Percentiles rank a stretch among this genome's conserved stretches.
phyloP scores from a whole-genome alignment of 2,113 vertebrate species.

The Poecile atricapillus region DNA sequence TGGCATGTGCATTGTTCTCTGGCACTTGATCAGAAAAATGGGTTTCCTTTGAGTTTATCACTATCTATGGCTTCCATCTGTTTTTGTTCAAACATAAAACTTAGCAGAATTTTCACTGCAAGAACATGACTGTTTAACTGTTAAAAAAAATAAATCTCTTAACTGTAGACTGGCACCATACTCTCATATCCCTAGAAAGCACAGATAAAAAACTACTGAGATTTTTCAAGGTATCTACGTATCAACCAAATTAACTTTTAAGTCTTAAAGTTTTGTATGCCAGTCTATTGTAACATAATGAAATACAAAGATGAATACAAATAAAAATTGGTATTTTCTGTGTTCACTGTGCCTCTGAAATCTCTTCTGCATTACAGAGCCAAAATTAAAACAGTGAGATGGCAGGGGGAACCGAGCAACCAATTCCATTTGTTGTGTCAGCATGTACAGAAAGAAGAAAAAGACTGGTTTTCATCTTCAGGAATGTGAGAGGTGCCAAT shows the following conservation, averaged over 20 bases:
- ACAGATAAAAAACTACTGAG: background rate
- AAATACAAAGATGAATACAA: background rate
- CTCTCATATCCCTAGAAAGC: background rate
- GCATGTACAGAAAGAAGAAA: background rate
- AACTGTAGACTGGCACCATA: background rate
- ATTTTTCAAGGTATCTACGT: background rate
- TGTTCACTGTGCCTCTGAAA: background rate
- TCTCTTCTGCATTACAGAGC: background rate
- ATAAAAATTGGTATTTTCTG: background rate
- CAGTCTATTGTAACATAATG: background rate
- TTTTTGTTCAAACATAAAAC: slow-evolving; percentile 21
- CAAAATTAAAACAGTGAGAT: background rate
- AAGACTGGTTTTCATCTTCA: background rate
- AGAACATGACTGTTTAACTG: background rate
- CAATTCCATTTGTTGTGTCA: background rate
- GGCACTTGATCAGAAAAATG: background rate
- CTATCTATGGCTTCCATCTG: slow-evolving; percentile 51
- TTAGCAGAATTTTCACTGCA: slow-evolving; percentile 10
- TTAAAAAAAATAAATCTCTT: background rate
- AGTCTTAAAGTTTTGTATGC: background rate
- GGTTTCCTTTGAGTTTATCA: slow-evolving; percentile 31
- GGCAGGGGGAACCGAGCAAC: background rate
- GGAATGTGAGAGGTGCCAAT: background rate
- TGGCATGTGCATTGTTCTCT: slow-evolving; percentile 20
- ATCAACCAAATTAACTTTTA: background rate